A percentile compares a stretch with the other conserved stretches of the same genome.
These are phyloP conservation scores for Zaprionus africanus DNA, from an alignment of 1,140 invertebrate genomes.

Conservation along the genomic window DNA sequence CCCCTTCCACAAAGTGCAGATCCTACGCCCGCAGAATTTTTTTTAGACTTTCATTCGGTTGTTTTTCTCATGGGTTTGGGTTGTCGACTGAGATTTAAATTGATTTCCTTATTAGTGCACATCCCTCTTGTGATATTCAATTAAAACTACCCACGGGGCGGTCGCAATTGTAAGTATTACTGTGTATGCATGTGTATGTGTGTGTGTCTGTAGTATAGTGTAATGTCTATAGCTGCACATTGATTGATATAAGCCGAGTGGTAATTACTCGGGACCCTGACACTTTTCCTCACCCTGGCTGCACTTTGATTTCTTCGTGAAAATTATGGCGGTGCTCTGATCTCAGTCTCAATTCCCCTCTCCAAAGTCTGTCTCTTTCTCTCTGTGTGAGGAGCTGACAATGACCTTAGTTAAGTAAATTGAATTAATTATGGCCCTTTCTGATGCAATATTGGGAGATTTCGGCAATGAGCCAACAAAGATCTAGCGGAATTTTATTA, in stretches of 20 bases:
- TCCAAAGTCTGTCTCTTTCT: neutral
- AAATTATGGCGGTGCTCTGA: slow-evolving; percentile 62
- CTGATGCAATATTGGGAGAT: slow-evolving; percentile 37
- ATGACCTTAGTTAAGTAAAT: slow-evolving; percentile 68
- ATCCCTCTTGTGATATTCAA: slow-evolving; percentile 83
- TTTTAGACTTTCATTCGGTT: slow-evolving; percentile 49
- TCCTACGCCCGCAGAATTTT: slow-evolving; percentile 82
- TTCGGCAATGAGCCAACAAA: neutral
- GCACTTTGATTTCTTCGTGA: slow-evolving; percentile 46
- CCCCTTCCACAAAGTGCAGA: slow-evolving; percentile 50
- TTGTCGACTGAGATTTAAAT: slow-evolving; percentile 74
- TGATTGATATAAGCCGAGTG: slow-evolving; percentile 73
- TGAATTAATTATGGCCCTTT: slow-evolving; percentile 59
- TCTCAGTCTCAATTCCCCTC: neutral
- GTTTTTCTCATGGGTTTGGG: slow-evolving; percentile 69
- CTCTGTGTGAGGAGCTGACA: slow-evolving; percentile 52
- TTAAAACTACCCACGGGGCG: slow-evolving; percentile 72
- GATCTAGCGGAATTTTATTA: neutral
- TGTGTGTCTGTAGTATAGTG: neutral
- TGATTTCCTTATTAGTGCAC: slow-evolving; percentile 83
- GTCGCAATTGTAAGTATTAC: slow-evolving; percentile 9
- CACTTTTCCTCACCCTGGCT: slow-evolving; percentile 35
- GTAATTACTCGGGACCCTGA: slow-evolving; percentile 67
- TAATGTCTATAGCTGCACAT: slow-evolving; percentile 37
- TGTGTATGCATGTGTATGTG: neutral